Conservation (phyloP, 2,888 invertebrate genomes). For the Drosophila lacicola region DNA sequence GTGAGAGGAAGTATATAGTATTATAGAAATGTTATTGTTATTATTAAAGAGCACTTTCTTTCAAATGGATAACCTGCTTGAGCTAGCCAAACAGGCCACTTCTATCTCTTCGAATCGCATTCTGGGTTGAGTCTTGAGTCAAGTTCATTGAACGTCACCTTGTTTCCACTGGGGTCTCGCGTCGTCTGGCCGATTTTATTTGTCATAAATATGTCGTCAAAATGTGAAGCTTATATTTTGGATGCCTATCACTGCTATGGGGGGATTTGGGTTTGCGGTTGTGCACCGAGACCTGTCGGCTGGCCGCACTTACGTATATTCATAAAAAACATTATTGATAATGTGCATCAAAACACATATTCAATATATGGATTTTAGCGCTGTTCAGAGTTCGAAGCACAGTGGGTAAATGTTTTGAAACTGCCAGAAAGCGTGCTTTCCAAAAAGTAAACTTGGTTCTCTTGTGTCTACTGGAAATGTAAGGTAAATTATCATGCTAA, state of each 20-base stretch:
- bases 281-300: slow-evolving; percentile 34
- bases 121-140: neutral
- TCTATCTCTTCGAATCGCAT: slow-evolving; percentile 19
- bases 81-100: slow-evolving; percentile 8
- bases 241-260: slow-evolving; percentile 24
- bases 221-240: slow-evolving; percentile 8
- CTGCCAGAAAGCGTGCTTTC: neutral
- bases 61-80: slow-evolving; percentile 3
- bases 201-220: slow-evolving; percentile 29
- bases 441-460: neutral
- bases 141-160: slow-evolving; percentile 54
- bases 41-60: slow-evolving; percentile 1
- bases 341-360: slow-evolving; percentile 17
- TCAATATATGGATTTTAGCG: slow-evolving; percentile 6
- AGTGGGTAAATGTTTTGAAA: slow-evolving; percentile 9
- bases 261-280: slow-evolving; percentile 1
- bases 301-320: slow-evolving; percentile 10
- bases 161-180: slow-evolving; percentile 11
- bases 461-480: neutral
- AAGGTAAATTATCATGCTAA: neutral
- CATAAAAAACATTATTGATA: slow-evolving; percentile 33
- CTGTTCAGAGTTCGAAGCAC: slow-evolving; percentile 4
- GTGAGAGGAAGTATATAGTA: slow-evolving; percentile 11
- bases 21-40: slow-evolving; percentile 1
- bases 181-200: slow-evolving; percentile 21